Evolutionary conservation across 1,140 invertebrate species (phyloP), one percentile per base, ranked within the genome.

Genomic region (Tetramorium simillimum): DNA sequence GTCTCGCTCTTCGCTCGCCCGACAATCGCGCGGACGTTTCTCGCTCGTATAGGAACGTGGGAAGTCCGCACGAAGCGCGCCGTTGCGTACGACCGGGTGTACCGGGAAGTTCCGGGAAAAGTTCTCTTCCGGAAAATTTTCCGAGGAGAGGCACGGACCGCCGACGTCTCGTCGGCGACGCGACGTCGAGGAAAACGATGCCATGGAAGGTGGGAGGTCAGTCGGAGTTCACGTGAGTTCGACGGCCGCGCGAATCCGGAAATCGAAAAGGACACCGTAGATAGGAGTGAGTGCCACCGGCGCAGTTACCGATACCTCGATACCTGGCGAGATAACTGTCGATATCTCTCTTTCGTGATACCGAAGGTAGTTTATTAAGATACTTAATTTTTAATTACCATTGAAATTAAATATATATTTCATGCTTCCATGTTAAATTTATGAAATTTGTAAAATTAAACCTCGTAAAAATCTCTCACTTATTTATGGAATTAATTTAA

Each of bases 221-320:
- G 18, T n/a, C 37, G 51, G 18, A 12, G 80, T 56, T 65, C 80
- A 33, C 37, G 80, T 3, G 43, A 75, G 80, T 75, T 60, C 51
- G 80, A 75, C 43, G 80, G 80, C 40, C 80, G 80, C 24, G 21
- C 80, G 58, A 84, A 75, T 84, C 69, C 80, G 80, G 69, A 84
- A 84, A 84, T 84, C 72, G 80, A 73, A 75, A 73, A 70, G 56
- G 53, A 49, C 46, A n/a, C 6, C 33, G 21, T 49, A 46, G 62
- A 65, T 60, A 43, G 24, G 24, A 73, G 24, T 73, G 37, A 82
- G 51, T 73, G 80, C 40, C n/a, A 18, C 3, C 37, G 28, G 3
- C 16, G 33, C 4, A n/a, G 24, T 43, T 62, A n/a, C 21, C 58
- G 58, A 63, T 62, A 77, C 6, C 21, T 28, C 16, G 16, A 72